Evolutionary conservation across 2,888 invertebrate genomes (phyloP).

Genomic region (Lithodes maja): DNA sequence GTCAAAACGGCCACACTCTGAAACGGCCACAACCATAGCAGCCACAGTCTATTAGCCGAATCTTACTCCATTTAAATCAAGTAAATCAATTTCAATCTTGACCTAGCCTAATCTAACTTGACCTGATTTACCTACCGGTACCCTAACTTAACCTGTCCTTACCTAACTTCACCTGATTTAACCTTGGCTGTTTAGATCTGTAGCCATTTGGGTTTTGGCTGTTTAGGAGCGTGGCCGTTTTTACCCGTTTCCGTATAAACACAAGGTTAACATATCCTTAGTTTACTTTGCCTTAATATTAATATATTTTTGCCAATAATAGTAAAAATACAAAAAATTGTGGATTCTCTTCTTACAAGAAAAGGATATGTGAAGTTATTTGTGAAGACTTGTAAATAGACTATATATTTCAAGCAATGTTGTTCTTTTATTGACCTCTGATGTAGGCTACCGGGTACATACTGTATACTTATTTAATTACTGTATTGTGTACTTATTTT

Average conservation of each 20-base stretch:
- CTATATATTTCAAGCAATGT: slow-evolving; percentile 55
- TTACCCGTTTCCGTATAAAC: slow-evolving; percentile 2
- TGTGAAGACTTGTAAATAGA: slow-evolving; percentile 60
- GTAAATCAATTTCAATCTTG: no score
- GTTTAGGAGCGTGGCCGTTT: background rate
- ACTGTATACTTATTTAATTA: no score
- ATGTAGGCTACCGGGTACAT: no score
- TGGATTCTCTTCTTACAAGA: slow-evolving; percentile 37
- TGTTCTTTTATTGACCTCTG: background rate
- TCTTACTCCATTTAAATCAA: no score
- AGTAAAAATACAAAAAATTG: slow-evolving; percentile 27
- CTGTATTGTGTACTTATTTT: no score
- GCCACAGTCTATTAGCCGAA: no score
- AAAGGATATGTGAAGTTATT: slow-evolving; percentile 50
- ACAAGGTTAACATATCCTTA: slow-evolving; percentile 17
- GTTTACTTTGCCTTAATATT: slow-evolving; percentile 20
- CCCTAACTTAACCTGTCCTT: no score
- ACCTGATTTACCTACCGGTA: no score
- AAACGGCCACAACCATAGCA: no score
- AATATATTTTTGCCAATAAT: slow-evolving; percentile 20
- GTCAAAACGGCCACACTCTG: no score
- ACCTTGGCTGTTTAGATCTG: background rate
- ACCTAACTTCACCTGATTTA: no score
- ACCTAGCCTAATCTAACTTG: no score
- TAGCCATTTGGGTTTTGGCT: background rate